phyloP scores from a whole-genome alignment of 2,797 vertebrate species.

The Enteromius treurensis region DNA sequence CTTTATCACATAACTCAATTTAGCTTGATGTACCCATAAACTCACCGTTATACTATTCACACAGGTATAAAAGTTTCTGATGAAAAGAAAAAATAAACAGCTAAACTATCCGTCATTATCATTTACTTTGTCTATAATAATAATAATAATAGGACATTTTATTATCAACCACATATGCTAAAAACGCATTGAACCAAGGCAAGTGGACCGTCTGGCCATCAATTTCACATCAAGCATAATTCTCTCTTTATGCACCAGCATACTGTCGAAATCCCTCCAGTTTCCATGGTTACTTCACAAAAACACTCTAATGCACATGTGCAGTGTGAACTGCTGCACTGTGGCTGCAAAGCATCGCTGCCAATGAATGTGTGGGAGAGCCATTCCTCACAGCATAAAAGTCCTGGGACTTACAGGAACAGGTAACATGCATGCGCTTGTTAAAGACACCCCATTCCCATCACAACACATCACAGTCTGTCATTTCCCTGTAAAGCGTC shows the following conservation, averaged over 20 bases:
- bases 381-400: neutral
- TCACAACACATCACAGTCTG: conserved; percentile 2
- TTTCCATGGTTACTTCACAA: conserved; percentile 63
- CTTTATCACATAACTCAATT: neutral
- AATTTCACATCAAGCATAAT: conserved; percentile 45
- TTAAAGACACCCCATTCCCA: conserved; percentile 28
- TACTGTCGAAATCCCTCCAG: conserved; percentile 51
- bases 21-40: neutral
- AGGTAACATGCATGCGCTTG: conserved; percentile 40
- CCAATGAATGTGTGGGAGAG: conserved; percentile 29
- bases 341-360: conserved; percentile 6
- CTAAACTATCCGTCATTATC: neutral
- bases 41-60: neutral
- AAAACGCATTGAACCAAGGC: conserved; percentile 10
- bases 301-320: conserved; percentile 60
- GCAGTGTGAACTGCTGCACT: conserved; percentile 44
- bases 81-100: neutral
- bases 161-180: neutral
- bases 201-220: conserved; percentile 30
- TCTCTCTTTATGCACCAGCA: conserved; percentile 39
- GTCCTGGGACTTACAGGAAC: conserved; percentile 6
- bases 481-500: neutral
- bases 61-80: neutral
- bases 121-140: neutral
- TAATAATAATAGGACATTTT: neutral